Conservation (phyloP, 2,797 vertebrate species). For the Synanceia verrucosa region DNA sequence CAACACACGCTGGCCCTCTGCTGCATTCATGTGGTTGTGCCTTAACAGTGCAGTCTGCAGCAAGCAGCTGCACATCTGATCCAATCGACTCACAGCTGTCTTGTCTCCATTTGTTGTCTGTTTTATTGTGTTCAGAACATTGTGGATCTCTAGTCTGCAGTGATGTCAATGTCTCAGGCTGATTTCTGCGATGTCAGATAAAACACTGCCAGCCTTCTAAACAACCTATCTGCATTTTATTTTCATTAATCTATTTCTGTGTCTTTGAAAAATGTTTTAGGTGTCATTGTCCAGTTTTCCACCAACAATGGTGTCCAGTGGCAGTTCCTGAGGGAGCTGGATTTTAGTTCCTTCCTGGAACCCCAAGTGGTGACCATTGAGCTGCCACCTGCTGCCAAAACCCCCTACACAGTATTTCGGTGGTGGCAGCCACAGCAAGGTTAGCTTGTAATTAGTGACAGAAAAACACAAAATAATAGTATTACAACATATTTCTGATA, state of each 20-base stretch:
- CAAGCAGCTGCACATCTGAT: constrained; percentile 9
- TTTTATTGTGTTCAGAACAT: constrained; percentile 29
- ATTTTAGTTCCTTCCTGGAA: constrained; percentile 94
- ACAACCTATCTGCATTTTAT: constrained; percentile 3
- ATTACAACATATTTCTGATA: not conserved
- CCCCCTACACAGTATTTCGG: constrained; percentile 90
- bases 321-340: constrained; percentile 92
- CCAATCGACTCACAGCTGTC: not conserved
- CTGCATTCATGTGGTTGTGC: constrained; percentile 49
- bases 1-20: constrained; percentile 29
- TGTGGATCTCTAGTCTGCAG: constrained; percentile 34
- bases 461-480: not conserved
- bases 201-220: constrained; percentile 21
- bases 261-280: constrained; percentile 65
- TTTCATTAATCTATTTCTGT: not conserved
- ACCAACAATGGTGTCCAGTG: constrained; percentile 95
- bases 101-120: constrained; percentile 18
- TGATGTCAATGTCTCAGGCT: constrained; percentile 26
- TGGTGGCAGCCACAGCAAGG: constrained; percentile 99
- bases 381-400: constrained; percentile 92
- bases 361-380: constrained; percentile 96
- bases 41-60: constrained; percentile 22
- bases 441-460: constrained; percentile 46
- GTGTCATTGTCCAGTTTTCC: constrained; percentile 95
- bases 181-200: constrained; percentile 34